Evolutionary conservation across 1,140 invertebrate genomes (phyloP), one percentile per base, ranked within the genome.

Genomic region (Pteromalus puparum): DNA sequence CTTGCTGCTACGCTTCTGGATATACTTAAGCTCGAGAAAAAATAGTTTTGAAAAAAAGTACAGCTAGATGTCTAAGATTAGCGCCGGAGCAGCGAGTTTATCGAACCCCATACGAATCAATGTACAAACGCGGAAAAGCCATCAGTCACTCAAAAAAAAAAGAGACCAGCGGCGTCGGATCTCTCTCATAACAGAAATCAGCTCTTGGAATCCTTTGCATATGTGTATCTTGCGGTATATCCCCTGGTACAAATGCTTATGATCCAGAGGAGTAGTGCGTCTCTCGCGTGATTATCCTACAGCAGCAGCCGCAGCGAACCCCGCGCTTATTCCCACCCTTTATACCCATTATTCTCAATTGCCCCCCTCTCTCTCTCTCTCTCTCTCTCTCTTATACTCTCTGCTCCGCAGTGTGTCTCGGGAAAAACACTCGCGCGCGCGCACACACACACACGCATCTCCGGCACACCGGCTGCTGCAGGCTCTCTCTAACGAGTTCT

Each of bases 401-500:
- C n/a, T n/a, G 34, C 34, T 34, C 34, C 34, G 24, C 28, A 30
- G 12, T 70, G 2, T 30, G 67, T 72, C 73, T 24, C 21, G 86
- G 82, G 82, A 88, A 87, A 87, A 89, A 89, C 88, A 89, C 87
- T 85, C 83, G 77, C 65, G 70, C 78, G 86, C 82, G 15, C 87
- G 28, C 21, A 46, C 15, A n/a, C 77, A 67, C 82, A 24, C 87
- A 46, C 21, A 46, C 15, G 34, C 77, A 67, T 34, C 30, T 78
- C 48, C 6, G 24, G 6, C 38, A 9, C 9, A 9, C 9, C 38
- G 38, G 38, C 38, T 34, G 79, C 85, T 18, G 67, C 28, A 24
- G 28, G 67, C 67, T 26, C 26, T 28, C 26, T 85, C 87, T 90
- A 90, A 90, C 89, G 88, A 90, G 89, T 89, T 89, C 89, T 87